Conservation (phyloP, 2,113 vertebrate genomes). For the Cheirogaleus medius region DNA sequence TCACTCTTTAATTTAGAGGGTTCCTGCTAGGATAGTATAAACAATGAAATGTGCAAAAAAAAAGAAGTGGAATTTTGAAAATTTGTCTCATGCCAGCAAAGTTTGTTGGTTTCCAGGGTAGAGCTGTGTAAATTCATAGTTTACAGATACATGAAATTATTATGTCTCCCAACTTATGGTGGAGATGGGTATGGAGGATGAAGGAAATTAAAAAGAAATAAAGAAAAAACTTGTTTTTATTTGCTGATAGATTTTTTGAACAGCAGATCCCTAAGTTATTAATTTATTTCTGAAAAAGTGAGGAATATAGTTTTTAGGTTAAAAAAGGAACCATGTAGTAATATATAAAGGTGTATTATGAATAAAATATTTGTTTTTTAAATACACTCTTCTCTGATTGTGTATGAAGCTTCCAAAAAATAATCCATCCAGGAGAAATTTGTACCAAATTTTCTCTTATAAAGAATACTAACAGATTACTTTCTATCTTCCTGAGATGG, state of each 20-base stretch:
- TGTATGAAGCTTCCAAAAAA: neutral
- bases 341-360: neutral
- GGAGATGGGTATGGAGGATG: neutral
- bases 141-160: neutral
- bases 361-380: neutral
- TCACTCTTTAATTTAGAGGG: slow-evolving; percentile 8
- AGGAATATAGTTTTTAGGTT: neutral
- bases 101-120: neutral
- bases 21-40: neutral
- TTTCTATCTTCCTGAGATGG: neutral
- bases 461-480: neutral
- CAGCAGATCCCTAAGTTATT: neutral
- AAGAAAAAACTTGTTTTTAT: neutral
- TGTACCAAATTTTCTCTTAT: neutral
- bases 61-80: slow-evolving; percentile 3
- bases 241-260: neutral
- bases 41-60: slow-evolving; percentile 8
- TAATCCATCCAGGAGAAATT: neutral
- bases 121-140: neutral
- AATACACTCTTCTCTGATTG: neutral
- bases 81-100: neutral
- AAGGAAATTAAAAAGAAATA: neutral
- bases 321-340: neutral
- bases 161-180: neutral
- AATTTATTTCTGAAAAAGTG: neutral